These are phyloP conservation scores for Enteromius trimaculatus DNA, from an alignment of 2,797 vertebrate species.

Conservation along the genomic window DNA sequence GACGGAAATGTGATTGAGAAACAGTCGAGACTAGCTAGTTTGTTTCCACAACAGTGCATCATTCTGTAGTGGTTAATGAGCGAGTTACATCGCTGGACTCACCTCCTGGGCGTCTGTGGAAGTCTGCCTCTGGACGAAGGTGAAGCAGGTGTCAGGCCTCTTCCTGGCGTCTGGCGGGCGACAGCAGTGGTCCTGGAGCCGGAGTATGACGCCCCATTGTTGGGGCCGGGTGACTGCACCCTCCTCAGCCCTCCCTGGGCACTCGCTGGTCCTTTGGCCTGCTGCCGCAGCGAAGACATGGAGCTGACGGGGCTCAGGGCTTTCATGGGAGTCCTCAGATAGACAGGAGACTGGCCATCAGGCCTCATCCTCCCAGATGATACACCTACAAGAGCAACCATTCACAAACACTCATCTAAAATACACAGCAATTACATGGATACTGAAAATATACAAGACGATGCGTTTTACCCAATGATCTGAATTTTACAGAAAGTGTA, in stretches of 20 bases:
- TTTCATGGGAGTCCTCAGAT: constrained; percentile 81
- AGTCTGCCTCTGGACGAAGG: constrained; percentile 79
- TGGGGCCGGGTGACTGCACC: constrained; percentile 75
- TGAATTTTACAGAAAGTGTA: neutral
- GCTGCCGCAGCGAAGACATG: constrained; percentile 76
- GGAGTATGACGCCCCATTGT: constrained; percentile 68
- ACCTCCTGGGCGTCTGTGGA: constrained; percentile 82
- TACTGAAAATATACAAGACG: neutral
- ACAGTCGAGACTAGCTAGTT: neutral
- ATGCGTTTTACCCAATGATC: neutral
- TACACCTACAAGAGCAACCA: constrained; percentile 72
- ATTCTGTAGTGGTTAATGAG: too few species aligned
- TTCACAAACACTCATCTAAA: constrained; percentile 16
- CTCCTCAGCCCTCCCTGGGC: constrained; percentile 75
- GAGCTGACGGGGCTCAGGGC: constrained; percentile 75
- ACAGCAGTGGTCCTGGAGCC: constrained; percentile 67
- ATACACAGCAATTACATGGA: neutral
- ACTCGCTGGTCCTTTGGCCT: constrained; percentile 78
- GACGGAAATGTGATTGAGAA: neutral
- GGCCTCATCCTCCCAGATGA: constrained; percentile 79
- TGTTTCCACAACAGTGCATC: too few species aligned
- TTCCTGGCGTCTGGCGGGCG: constrained; percentile 69
- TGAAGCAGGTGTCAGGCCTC: constrained; percentile 68
- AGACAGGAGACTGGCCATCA: constrained; percentile 81
- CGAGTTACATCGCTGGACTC: constrained; percentile 4